Base-by-base conservation (phyloP, 64 coral and sea anemone genomes). In the Acropora tenuis region DNA sequence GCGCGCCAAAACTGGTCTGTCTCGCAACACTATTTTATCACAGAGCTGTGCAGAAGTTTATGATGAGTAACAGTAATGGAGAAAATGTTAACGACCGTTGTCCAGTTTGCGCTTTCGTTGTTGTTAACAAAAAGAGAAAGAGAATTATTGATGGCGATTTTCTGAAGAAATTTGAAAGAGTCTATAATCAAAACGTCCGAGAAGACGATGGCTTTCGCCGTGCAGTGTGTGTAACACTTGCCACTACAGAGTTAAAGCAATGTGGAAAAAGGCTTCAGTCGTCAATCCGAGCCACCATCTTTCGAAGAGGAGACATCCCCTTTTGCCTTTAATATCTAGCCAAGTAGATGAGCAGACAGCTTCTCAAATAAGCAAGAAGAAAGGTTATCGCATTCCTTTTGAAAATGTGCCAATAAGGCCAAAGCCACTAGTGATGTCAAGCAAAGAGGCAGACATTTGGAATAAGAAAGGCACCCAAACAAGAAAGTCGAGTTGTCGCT, bases 371-470 rank as follows among this genome's bases (percentile, higher is more conserved):
- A 50, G 40, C 78, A 80, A 80, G 20, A 78, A 49, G 76, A 80
- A 80, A 48, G 78, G 49, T 52, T 80, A 41, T 80, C 49, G 78
- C 17, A 59, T 80, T 30, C 78, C 50, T 8, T 80, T 80, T 80
- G 50, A 80, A 80, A 80, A 80, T 60, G 16, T 80, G 19, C 78
- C 78, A 80, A 59, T 80, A 41, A 80, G 78, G 78, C 78, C 78
- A 57, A 59, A 60, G 78, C 78, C 78, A 59, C 77, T 79, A 49
- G 49, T 59, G 19, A 41, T 80, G 50, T 80, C 78, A 30, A 80
- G 19, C 78, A 80, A 80, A 80, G 52, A 59, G 19, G 78, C 20
- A 80, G 60, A 80, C 5, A 59, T 80, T 80, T 53, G 50, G 50
- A 53, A 30, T 30, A 49, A 55, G 47, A 50, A 79, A 55, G 18